Evolutionary conservation across 2,113 vertebrate genomes (phyloP), one percentile per base, ranked within the genome.

Genomic region (Toxotes jaculatrix): DNA sequence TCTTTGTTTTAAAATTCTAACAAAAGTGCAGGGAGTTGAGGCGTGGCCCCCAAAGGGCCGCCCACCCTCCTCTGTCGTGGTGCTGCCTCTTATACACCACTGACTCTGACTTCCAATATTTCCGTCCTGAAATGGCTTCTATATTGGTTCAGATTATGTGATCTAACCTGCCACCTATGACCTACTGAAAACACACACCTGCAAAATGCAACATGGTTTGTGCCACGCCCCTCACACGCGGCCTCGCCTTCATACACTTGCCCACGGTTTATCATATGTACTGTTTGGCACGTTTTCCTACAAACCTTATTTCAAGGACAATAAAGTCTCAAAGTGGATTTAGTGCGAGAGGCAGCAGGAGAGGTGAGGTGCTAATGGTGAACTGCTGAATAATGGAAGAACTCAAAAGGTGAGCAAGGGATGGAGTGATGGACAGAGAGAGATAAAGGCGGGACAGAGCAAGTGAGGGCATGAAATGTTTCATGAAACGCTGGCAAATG

Each of bases 301-400:
- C 68, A 78, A 77, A 91, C 62, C 80, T 79, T 56, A 92, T 92
- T 91, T 91, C 86, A 91, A 71, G 91, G 87, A 91, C 88, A 86
- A 89, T 92, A 89, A 92, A 88, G 75, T 38, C 80, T 83, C 49
- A 71, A 85, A 87, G 64, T 71, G 79, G 87, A 89, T 92, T 87
- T 82, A 85, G 78, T 56, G 60, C 60, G 6, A 42, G 67, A 47
- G 80, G 23, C 71, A 21, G 85, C 51, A 19, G 70, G 12, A 76
- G 77, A 72, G 67, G 45, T 14, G 57, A 78, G 65, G 71, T 32
- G 74, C 74, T 64, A 51, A 81, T 80, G 84, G 86, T 84, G 85
- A 82, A 63, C 21, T 16, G 63, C 2, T 85, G 83, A 86, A 89
- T 83, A 88, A 79, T 89, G 85, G 61, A 89, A 3, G 42, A 80